These are phyloP conservation scores for Lithophane semibrunnea DNA, from an alignment of 2,888 invertebrate genomes.

Conservation along the genomic window DNA sequence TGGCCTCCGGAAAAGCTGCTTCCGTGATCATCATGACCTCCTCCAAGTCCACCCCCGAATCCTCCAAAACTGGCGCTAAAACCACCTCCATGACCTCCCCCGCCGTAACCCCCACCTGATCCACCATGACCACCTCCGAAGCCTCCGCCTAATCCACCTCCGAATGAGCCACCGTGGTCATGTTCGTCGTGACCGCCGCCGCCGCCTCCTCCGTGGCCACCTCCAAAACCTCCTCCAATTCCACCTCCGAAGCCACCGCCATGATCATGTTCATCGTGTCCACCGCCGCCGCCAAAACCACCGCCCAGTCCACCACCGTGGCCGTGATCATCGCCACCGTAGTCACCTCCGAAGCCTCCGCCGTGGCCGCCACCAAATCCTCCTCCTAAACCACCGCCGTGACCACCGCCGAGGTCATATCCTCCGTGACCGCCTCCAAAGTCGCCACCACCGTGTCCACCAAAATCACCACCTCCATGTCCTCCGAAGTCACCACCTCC, in stretches of 20 bases:
- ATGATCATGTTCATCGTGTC: slow-evolving; percentile 69
- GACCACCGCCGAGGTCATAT: slow-evolving; percentile 68
- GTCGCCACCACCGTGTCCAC: slow-evolving; percentile 62
- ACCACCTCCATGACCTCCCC: slow-evolving; percentile 65
- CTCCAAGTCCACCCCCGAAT: slow-evolving; percentile 66
- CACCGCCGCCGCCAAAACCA: slow-evolving; percentile 69
- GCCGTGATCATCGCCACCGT: slow-evolving; percentile 68
- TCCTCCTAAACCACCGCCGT: slow-evolving; percentile 60
- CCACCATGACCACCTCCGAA: slow-evolving; percentile 59
- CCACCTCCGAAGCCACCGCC: slow-evolving; percentile 68
- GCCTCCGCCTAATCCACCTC: slow-evolving; percentile 61
- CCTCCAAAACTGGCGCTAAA: slow-evolving; percentile 66
- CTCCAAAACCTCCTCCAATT: slow-evolving; percentile 68
- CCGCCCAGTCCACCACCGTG: slow-evolving; percentile 65
- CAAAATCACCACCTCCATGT: slow-evolving; percentile 56
- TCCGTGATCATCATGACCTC: slow-evolving; percentile 69
- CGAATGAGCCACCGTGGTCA: slow-evolving; percentile 54
- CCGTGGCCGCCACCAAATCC: slow-evolving; percentile 76
- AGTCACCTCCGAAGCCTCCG: slow-evolving; percentile 67
- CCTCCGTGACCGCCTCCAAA: slow-evolving; percentile 64
- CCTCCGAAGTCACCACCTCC: slow-evolving; percentile 67
- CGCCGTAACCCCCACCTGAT: slow-evolving; percentile 60
- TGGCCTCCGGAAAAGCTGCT: slow-evolving; percentile 66
- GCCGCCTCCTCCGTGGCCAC: slow-evolving; percentile 72
- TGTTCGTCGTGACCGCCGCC: slow-evolving; percentile 68